These are phyloP conservation scores for Troides helena DNA, from an alignment of 2,888 invertebrate genomes.

Conservation along the genomic window DNA sequence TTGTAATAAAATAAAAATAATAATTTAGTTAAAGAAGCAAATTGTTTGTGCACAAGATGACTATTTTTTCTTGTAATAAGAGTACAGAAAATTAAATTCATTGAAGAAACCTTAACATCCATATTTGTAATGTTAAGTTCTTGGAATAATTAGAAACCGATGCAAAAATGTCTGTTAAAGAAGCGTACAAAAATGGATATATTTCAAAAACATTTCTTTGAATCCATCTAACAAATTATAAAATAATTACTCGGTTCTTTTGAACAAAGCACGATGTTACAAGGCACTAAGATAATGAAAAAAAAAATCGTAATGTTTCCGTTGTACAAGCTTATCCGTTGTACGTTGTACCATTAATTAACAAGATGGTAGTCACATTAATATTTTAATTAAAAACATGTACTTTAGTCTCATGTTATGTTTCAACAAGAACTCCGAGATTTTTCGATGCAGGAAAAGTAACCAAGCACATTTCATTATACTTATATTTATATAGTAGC, in stretches of 20 bases:
- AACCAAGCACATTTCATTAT: background rate
- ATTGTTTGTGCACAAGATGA: no score
- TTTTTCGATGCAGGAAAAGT: slow-evolving; percentile 1
- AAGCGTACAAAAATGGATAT: background rate
- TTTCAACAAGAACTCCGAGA: slow-evolving; percentile 10
- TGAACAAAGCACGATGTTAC: background rate
- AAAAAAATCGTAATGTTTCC: background rate
- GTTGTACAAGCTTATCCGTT: slow-evolving; percentile 1
- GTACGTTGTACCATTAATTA: slow-evolving; percentile 4
- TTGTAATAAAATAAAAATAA: no score
- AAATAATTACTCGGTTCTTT: slow-evolving; percentile 1
- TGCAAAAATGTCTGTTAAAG: background rate
- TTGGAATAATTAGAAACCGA: background rate
- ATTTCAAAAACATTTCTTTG: slow-evolving; percentile 1
- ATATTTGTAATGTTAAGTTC: background rate
- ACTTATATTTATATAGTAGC: background rate
- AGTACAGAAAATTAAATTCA: no score
- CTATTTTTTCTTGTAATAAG: no score
- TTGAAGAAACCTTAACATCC: background rate
- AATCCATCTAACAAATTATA: background rate
- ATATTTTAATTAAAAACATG: slow-evolving; percentile 7
- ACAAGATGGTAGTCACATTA: background rate
- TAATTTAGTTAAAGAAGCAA: no score
- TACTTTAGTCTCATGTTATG: background rate
- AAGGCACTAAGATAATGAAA: slow-evolving; percentile 2